A percentile compares a stretch with the other conserved stretches of the same genome.
Conservation (phyloP, 2,797 vertebrate genomes). For the Centropyge bicolor region DNA sequence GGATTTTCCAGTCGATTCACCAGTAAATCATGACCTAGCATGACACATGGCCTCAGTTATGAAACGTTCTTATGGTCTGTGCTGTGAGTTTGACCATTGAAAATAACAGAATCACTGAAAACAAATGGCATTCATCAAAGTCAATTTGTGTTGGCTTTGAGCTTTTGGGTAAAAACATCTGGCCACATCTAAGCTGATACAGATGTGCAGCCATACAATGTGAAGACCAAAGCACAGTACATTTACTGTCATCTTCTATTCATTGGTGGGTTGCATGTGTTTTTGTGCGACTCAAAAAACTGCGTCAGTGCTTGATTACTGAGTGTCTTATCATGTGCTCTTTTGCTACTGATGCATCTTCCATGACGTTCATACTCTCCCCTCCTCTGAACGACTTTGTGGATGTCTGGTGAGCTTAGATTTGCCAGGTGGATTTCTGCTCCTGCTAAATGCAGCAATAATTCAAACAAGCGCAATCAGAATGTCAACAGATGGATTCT, state of each 20-base stretch:
- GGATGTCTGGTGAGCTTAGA: not conserved
- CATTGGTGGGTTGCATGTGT: not conserved
- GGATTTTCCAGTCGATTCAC: not conserved
- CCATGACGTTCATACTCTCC: not conserved
- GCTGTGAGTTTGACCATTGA: not conserved
- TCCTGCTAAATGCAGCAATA: slow-evolving; percentile 12
- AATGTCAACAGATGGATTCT: slow-evolving; percentile 26
- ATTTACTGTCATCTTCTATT: not conserved
- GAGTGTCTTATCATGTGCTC: not conserved
- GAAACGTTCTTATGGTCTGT: not conserved
- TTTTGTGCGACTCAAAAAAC: not conserved
- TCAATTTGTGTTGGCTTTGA: not conserved
- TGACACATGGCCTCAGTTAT: not conserved
- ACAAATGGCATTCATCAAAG: not conserved
- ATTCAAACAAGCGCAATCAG: slow-evolving; percentile 10
- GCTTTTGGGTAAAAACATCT: not conserved
- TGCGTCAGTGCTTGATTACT: not conserved
- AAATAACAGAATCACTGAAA: not conserved
- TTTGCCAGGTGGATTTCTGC: slow-evolving; percentile 20
- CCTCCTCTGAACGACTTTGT: not conserved
- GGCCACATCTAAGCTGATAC: not conserved
- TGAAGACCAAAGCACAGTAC: not conserved
- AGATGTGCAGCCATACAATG: not conserved
- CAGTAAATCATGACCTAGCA: not conserved
- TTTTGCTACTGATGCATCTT: not conserved